phyloP scores from a whole-genome alignment of 2,888 invertebrate genomes.

The Latheticus oryzae region DNA sequence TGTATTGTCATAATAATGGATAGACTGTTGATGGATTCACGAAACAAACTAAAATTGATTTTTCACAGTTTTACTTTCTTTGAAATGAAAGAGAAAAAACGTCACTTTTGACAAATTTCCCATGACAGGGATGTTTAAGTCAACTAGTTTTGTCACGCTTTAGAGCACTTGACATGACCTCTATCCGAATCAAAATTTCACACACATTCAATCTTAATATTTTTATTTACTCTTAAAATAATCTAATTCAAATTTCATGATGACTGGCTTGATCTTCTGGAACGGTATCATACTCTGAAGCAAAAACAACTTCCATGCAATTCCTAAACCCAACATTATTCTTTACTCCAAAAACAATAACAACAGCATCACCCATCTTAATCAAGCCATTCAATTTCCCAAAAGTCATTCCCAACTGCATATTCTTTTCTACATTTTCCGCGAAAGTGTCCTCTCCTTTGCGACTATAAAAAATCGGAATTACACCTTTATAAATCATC shows the following conservation, averaged over 20 bases:
- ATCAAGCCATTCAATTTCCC: constrained; percentile 75
- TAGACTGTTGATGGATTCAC: constrained; percentile 36
- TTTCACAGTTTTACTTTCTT: constrained; percentile 14
- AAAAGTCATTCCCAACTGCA: constrained; percentile 71
- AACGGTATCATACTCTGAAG: constrained; percentile 56
- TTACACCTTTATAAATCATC: constrained; percentile 70
- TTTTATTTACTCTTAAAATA: neutral
- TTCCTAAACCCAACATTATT: constrained; percentile 78
- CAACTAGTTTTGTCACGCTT: constrained; percentile 54
- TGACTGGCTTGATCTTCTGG: constrained; percentile 11
- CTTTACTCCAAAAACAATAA: constrained; percentile 79
- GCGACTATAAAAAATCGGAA: constrained; percentile 69
- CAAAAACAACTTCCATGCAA: constrained; percentile 74
- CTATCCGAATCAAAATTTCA: constrained; percentile 39
- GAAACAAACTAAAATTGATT: too few species aligned
- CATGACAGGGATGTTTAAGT: constrained; percentile 49
- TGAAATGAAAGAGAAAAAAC: constrained; percentile 11
- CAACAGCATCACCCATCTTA: constrained; percentile 75
- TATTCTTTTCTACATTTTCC: constrained; percentile 71
- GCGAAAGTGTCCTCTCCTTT: neutral
- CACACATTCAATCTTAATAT: neutral
- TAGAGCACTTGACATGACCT: constrained; percentile 53
- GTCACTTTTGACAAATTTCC: constrained; percentile 42
- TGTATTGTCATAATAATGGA: constrained; percentile 34
- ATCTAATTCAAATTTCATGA: neutral